phyloP scores from a whole-genome alignment of 1,140 invertebrate species.

The Drosophila azteca region DNA sequence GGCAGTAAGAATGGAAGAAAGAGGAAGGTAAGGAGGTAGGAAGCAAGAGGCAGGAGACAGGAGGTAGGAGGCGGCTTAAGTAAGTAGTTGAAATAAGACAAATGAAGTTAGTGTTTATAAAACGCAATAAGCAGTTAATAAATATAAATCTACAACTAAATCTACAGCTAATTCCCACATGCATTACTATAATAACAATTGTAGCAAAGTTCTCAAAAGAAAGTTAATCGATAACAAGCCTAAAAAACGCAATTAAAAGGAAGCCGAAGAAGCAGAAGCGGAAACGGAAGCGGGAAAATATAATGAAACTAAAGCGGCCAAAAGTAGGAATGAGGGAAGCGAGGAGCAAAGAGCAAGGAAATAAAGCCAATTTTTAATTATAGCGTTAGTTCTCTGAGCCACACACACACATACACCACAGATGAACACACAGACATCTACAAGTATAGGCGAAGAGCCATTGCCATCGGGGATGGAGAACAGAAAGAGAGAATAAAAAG shows the following conservation, averaged over 20 bases:
- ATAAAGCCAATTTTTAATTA: slow-evolving; percentile 67
- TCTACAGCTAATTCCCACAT: slow-evolving; percentile 38
- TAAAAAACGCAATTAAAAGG: slow-evolving; percentile 6
- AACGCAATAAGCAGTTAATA: slow-evolving; percentile 78
- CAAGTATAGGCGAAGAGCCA: slow-evolving; percentile 33
- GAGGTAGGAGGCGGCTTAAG: slow-evolving; percentile 59
- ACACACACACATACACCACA: slow-evolving; percentile 35
- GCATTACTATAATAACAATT: slow-evolving; percentile 46
- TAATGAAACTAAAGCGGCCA: slow-evolving; percentile 78
- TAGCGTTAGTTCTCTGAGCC: slow-evolving; percentile 53
- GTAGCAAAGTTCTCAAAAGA: slow-evolving; percentile 69
- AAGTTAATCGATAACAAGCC: slow-evolving; percentile 21
- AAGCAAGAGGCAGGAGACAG: slow-evolving; percentile 4
- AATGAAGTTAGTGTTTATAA: slow-evolving; percentile 77
- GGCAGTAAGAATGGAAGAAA: slow-evolving; percentile 8
- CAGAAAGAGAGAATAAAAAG: slow-evolving; percentile 17
- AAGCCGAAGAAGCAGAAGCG: slow-evolving; percentile 12
- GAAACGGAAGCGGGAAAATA: slow-evolving; percentile 28
- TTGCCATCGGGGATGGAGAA: slow-evolving; percentile 4
- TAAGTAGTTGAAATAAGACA: slow-evolving; percentile 75
- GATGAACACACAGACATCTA: slow-evolving; percentile 12
- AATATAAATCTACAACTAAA: slow-evolving; percentile 37
- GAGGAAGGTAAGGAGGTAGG: background rate
- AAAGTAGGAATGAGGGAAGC: slow-evolving; percentile 40
- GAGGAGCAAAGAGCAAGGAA: slow-evolving; percentile 15